Percentiles rank a stretch among this genome's conserved stretches.
Evolutionary conservation across 2,888 invertebrate genomes (phyloP).

Genomic region (Lampropteryx suffumata): DNA sequence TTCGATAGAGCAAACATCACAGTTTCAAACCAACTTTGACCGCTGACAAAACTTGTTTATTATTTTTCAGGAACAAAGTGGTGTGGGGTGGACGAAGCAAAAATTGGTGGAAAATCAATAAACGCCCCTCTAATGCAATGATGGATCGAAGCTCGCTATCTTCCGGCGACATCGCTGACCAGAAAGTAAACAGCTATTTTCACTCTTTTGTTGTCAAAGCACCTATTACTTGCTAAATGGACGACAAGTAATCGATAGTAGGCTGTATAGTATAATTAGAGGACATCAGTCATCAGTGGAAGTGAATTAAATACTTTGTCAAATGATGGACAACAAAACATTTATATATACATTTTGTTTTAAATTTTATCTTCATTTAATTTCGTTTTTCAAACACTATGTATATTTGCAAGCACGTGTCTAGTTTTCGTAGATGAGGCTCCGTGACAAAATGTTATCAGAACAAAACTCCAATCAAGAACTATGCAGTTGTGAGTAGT

Average conservation of each 20-base stretch:
- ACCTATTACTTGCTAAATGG: conserved; percentile 23
- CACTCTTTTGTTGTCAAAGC: conserved; percentile 40
- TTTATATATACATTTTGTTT: no score
- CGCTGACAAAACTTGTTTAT: conserved; percentile 32
- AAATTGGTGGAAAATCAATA: conserved; percentile 70
- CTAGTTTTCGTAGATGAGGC: conserved; percentile 51
- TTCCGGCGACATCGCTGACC: conserved; percentile 66
- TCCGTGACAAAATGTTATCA: conserved; percentile 56
- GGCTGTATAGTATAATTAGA: no score
- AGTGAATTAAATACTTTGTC: no score
- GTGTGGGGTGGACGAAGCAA: conserved; percentile 33
- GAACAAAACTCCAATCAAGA: no score
- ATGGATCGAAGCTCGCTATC: conserved; percentile 71
- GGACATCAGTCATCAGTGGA: no score
- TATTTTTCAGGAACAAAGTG: conserved; percentile 33
- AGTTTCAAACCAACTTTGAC: conserved; percentile 21
- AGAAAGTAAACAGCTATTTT: conserved; percentile 43
- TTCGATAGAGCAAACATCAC: conserved; percentile 17
- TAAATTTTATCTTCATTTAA: no score
- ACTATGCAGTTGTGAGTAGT: no score
- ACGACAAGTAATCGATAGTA: conserved; percentile 9
- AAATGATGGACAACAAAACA: no score
- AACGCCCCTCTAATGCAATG: conserved; percentile 70
- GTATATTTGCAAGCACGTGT: conserved; percentile 44
- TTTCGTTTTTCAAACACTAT: no score